Evolutionary conservation across 2,888 invertebrate species (phyloP).

Genomic region (Agapostemon virescens): DNA sequence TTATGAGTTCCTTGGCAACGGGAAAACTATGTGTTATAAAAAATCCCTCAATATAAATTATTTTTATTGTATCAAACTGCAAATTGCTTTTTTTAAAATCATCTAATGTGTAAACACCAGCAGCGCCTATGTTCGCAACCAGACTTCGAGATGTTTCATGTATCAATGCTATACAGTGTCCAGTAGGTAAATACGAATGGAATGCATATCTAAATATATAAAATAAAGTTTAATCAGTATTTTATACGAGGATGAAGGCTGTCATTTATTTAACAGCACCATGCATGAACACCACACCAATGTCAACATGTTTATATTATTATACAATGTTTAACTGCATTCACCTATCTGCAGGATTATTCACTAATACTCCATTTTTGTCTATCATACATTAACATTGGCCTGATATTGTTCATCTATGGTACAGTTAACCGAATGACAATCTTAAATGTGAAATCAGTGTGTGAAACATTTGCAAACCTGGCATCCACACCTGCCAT

Average conservation of each 20-base stretch:
- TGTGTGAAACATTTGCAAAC: constrained; percentile 61
- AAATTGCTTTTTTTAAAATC: constrained; percentile 68
- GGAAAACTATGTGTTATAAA: constrained; percentile 78
- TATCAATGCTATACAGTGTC: constrained; percentile 77
- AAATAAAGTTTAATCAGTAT: background rate
- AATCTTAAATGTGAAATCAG: background rate
- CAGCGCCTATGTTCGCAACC: constrained; percentile 78
- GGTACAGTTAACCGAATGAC: background rate
- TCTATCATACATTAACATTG: background rate
- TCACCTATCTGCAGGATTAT: too few species aligned
- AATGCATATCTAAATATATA: constrained; percentile 73
- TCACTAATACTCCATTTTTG: too few species aligned
- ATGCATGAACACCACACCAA: background rate
- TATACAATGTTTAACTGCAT: background rate
- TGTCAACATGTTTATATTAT: background rate
- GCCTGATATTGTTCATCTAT: background rate
- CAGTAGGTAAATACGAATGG: constrained; percentile 75
- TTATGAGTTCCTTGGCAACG: constrained; percentile 75
- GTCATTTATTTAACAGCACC: background rate
- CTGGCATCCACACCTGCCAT: constrained; percentile 75
- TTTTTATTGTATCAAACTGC: constrained; percentile 70
- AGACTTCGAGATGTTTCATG: constrained; percentile 75
- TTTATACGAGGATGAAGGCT: background rate
- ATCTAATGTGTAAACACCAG: constrained; percentile 74
- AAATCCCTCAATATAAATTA: constrained; percentile 79